phyloP scores from a whole-genome alignment of 2,888 invertebrate species.

The Tolmerus cingulatus region DNA sequence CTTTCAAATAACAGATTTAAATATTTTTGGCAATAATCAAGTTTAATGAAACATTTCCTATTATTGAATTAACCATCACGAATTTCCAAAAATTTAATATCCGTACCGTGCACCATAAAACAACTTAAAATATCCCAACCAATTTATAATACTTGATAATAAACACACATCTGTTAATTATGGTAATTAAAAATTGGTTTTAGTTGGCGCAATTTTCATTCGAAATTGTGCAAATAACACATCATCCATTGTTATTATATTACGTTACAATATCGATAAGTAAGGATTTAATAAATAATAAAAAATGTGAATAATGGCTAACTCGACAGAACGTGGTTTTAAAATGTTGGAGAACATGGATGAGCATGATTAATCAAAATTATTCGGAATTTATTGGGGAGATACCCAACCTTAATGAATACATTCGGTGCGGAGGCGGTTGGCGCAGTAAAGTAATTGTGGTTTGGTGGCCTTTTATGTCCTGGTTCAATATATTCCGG shows the following conservation, averaged over 20 bases:
- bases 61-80: not conserved
- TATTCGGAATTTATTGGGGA: not conserved
- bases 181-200: not conserved
- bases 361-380: not conserved
- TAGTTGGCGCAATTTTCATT: not conserved
- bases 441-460: not conserved
- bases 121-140: not conserved
- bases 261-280: not conserved
- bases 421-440: not conserved
- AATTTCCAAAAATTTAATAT: not conserved
- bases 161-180: not conserved
- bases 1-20: no score
- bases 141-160: not conserved
- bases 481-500: not conserved
- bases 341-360: not conserved
- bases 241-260: not conserved
- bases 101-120: not conserved
- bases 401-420: not conserved
- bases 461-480: not conserved
- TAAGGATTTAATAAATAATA: not conserved
- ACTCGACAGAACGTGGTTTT: not conserved
- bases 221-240: not conserved
- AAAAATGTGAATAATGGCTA: not conserved
- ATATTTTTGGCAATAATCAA: no score
- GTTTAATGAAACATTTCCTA: not conserved